A percentile compares a stretch with the other conserved stretches of the same genome.
phyloP scores from a whole-genome alignment of 2,113 vertebrate species.

The Glaucidium brasilianum region DNA sequence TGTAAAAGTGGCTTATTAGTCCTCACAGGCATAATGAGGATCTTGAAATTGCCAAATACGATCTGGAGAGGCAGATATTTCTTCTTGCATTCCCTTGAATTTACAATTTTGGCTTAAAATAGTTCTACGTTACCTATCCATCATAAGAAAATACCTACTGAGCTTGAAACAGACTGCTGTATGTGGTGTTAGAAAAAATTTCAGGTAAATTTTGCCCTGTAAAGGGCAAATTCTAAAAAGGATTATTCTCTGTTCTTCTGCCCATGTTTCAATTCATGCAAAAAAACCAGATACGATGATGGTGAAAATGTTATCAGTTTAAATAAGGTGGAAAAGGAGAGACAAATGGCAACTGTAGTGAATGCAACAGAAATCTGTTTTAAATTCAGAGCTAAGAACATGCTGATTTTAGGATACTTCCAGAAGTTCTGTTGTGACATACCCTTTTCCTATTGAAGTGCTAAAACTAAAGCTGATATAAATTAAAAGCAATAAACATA shows the following conservation, averaged over 20 bases:
- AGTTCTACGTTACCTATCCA: not conserved
- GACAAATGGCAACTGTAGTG: not conserved
- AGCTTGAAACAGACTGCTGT: not conserved
- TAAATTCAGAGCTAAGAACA: not conserved
- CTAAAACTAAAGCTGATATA: not conserved
- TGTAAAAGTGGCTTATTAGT: not conserved
- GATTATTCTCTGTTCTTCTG: not conserved
- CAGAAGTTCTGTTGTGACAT: not conserved
- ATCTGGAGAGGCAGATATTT: not conserved
- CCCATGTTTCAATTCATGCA: not conserved
- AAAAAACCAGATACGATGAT: not conserved
- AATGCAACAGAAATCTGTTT: not conserved
- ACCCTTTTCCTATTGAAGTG: not conserved
- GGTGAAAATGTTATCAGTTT: not conserved
- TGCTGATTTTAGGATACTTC: not conserved
- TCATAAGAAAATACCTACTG: not conserved
- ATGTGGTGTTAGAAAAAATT: not conserved
- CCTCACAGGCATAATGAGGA: not conserved
- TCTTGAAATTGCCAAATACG: not conserved
- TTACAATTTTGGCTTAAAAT: not conserved
- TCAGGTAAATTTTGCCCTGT: not conserved
- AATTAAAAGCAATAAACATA: not conserved
- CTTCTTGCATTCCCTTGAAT: not conserved
- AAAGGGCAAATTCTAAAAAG: too few relatives aligned
- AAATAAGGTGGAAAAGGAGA: not conserved